A percentile compares a stretch with the other conserved stretches of the same genome.
Conservation (phyloP, 2,888 invertebrate species). For the Steromphala cineraria region DNA sequence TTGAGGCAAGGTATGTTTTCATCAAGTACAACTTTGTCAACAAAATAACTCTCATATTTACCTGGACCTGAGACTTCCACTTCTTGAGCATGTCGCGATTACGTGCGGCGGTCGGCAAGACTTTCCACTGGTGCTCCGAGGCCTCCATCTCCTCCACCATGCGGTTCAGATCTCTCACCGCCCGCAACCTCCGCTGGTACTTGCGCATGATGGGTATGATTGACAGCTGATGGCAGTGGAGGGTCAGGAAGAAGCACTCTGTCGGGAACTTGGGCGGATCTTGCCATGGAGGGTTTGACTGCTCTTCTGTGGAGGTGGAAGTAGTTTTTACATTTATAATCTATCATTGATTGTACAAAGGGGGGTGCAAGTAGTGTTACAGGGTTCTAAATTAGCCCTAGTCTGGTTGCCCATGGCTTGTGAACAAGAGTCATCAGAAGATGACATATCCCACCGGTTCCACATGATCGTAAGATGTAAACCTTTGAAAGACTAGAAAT, state of each 20-base stretch:
- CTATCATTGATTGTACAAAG: too few species aligned
- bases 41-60: conserved; percentile 28
- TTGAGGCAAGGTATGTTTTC: too few species aligned
- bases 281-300: conserved; percentile 27
- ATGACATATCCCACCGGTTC: too few species aligned
- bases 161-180: conserved; percentile 87
- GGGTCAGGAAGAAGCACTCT: conserved; percentile 96
- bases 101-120: conserved; percentile 74
- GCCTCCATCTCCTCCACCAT: conserved; percentile 74
- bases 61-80: conserved; percentile 91
- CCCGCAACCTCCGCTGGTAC: conserved; percentile 85
- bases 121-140: conserved; percentile 78
- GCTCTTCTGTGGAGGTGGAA: conserved; percentile 26
- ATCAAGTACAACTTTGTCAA: too few species aligned
- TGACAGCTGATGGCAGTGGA: conserved; percentile 94
- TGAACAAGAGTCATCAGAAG: too few species aligned
- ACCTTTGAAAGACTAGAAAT: too few species aligned
- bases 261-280: conserved; percentile 92
- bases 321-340: too few species aligned
- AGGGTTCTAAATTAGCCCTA: too few species aligned
- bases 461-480: too few species aligned
- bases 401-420: too few species aligned
- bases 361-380: too few species aligned
- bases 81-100: conserved; percentile 89
- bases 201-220: conserved; percentile 92